Percentiles rank a stretch among this genome's conserved stretches.
Conservation (phyloP, 1,140 invertebrate species). For the Diachasmimorpha longicaudata region DNA sequence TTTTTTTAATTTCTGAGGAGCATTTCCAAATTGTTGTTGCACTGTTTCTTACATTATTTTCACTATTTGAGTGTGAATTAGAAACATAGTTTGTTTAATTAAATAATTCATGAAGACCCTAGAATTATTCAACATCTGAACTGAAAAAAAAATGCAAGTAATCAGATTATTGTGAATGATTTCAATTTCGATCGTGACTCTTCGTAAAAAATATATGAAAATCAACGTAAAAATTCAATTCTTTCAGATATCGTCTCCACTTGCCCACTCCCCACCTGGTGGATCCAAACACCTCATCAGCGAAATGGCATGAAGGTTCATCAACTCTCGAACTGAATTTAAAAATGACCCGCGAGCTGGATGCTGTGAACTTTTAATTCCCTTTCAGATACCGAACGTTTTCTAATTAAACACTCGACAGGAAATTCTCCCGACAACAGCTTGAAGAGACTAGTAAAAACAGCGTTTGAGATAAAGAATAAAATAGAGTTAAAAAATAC, state of each 20-base stretch:
- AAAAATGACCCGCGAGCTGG: slow-evolving; percentile 76
- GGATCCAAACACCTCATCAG: slow-evolving; percentile 78
- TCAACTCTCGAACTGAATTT: slow-evolving; percentile 74
- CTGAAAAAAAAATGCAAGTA: too few relatives aligned
- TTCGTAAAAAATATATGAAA: not conserved
- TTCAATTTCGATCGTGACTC: too few relatives aligned
- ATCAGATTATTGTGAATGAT: slow-evolving; percentile 17
- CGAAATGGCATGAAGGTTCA: slow-evolving; percentile 76
- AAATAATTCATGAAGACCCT: too few relatives aligned
- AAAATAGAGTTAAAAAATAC: not conserved
- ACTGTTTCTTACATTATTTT: too few relatives aligned
- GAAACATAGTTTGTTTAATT: too few relatives aligned
- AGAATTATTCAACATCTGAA: too few relatives aligned
- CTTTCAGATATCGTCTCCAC: slow-evolving; percentile 69
- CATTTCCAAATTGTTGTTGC: too few relatives aligned
- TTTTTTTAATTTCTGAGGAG: too few relatives aligned
- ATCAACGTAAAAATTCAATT: not conserved
- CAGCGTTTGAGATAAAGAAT: not conserved
- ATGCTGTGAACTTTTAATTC: slow-evolving; percentile 82
- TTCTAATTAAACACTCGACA: not conserved
- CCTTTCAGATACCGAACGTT: not conserved
- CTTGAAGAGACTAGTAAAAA: not conserved
- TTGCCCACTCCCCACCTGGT: slow-evolving; percentile 80
- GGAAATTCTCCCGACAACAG: not conserved
- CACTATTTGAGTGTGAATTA: too few relatives aligned